Evolutionary conservation across 2,797 vertebrate genomes (phyloP), one percentile per base, ranked within the genome.

Genomic region (Hippoglossus hippoglossus): DNA sequence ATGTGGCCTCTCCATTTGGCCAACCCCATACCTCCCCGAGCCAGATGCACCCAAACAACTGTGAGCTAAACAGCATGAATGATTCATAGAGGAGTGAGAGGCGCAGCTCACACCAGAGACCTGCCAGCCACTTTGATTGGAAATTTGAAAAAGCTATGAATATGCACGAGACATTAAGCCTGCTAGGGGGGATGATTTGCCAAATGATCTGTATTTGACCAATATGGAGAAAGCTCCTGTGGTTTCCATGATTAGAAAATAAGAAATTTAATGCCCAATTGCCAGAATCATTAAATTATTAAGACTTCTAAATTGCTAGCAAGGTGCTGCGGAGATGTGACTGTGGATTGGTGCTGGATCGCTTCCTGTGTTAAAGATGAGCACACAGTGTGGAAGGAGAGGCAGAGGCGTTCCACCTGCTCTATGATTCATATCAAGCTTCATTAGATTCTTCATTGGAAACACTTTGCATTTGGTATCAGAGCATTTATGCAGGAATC

Each of bases 81-180:
- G 95, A 97, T 96, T 97, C 96, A 97, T 93, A 80, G 90, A 86
- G 81, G 78, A 91, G 78, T 26, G 82, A 79, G 81, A 90, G 85
- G 83, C 81, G 12, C 86, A 61, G 87, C 81, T 75, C 89, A 78
- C 90, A 90, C 85, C 83, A 92, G 94, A 94, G 94, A 90, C 94
- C 94, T 91, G 87, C 93, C 95, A 94, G 94, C 79, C 80, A 92
- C 96, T 95, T 95, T 95, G 95, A 97, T 96, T 96, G 95, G 96
- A 96, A 96, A 93, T 89, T 93, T 88, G 73, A 87, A 91, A 92
- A 88, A 93, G 85, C 89, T 87, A 96, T 96, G 95, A 96, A 97
- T 96, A 96, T 95, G 94, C 94, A 96, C 82, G 75, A 89, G 85
- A 84, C 85, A 91, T 92, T 91, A 93, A 85, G 72, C 74, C 78